Conservation (phyloP, 2,113 vertebrate species). For the Dinomys branickii region DNA sequence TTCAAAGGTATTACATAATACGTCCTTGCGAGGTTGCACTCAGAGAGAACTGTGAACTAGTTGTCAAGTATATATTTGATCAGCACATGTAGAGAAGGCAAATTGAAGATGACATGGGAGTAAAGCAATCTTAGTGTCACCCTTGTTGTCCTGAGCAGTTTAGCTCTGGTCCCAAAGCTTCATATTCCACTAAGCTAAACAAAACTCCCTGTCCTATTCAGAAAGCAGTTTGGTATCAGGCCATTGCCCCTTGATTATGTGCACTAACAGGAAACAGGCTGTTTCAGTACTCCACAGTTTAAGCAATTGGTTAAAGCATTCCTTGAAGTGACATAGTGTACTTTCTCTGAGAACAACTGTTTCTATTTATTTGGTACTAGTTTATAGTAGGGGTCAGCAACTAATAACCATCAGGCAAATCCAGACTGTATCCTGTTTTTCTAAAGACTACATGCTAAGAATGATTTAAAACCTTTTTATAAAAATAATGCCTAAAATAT, state of each 20-base stretch:
- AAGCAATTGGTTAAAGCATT: not conserved
- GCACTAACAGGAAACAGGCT: not conserved
- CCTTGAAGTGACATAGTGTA: not conserved
- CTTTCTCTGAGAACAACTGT: not conserved
- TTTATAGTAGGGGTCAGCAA: not conserved
- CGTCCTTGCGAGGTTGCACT: not conserved
- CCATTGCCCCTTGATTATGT: not conserved
- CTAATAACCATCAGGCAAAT: not conserved
- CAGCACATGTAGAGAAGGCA: not conserved
- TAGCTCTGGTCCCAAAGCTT: not conserved
- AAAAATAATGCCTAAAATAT: not conserved
- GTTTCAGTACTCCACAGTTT: not conserved
- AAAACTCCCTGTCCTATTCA: not conserved
- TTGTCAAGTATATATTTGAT: not conserved
- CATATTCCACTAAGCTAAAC: not conserved
- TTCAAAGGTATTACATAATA: not conserved
- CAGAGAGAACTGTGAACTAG: not conserved
- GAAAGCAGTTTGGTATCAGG: not conserved
- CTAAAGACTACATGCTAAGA: not conserved
- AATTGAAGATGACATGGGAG: not conserved
- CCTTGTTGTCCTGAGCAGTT: not conserved
- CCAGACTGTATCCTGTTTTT: not conserved
- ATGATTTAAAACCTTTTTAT: not conserved
- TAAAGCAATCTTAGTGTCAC: not conserved
- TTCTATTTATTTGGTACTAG: not conserved